Evolutionary conservation across 2,113 vertebrate species (phyloP).

Genomic region (Scomber japonicus): DNA sequence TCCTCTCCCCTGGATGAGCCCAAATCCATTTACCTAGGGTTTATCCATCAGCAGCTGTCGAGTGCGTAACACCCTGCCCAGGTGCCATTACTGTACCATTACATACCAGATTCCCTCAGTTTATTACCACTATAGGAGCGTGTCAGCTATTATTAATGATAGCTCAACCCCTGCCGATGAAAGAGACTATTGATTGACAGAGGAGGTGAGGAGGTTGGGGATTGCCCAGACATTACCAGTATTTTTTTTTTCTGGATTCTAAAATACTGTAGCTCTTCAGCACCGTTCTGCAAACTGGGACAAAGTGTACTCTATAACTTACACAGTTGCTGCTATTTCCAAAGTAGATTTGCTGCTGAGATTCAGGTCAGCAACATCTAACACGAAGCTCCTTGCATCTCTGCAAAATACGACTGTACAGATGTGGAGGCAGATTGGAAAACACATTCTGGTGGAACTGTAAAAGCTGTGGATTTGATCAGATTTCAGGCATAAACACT

Average conservation of each 20-base stretch:
- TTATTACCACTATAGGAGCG: conserved; percentile 84
- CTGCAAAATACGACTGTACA: conserved; percentile 35
- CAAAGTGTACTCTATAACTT: conserved; percentile 66
- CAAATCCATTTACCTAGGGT: conserved; percentile 82
- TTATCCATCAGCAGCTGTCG: conserved; percentile 84
- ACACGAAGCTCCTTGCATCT: conserved; percentile 28
- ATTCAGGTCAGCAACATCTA: conserved; percentile 72
- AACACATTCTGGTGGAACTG: conserved; percentile 6
- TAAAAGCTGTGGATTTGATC: conserved; percentile 35
- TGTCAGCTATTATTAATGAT: conserved; percentile 87
- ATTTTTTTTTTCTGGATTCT: conserved; percentile 55
- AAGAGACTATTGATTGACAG: conserved; percentile 85
- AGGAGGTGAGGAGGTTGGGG: conserved; percentile 78
- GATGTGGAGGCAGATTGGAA: conserved; percentile 40
- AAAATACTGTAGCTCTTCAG: conserved; percentile 57
- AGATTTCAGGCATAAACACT: neutral
- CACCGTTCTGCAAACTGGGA: conserved; percentile 71
- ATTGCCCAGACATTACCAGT: conserved; percentile 73
- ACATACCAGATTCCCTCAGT: conserved; percentile 81
- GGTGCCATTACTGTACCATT: conserved; percentile 84
- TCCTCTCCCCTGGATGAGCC: conserved; percentile 68
- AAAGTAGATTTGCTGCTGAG: conserved; percentile 67
- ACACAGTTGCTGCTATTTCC: conserved; percentile 62
- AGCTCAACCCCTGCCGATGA: conserved; percentile 78
- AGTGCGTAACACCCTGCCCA: conserved; percentile 76